Percentiles rank a stretch among this genome's conserved stretches.
These are phyloP conservation scores for Lepidurus couesii DNA, from an alignment of 1,140 invertebrate species.

Conservation along the genomic window DNA sequence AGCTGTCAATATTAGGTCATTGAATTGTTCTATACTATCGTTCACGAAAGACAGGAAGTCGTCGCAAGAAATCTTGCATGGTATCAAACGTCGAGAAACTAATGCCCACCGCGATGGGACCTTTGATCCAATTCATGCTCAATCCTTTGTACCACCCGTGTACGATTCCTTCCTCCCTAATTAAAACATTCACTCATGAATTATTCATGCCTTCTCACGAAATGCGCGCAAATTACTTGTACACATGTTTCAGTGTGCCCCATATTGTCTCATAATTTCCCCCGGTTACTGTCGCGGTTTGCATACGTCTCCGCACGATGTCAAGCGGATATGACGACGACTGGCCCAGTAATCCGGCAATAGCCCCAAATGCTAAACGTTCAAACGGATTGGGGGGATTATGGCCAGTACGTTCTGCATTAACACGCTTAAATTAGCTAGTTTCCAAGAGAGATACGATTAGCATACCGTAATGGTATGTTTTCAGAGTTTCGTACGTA, in stretches of 20 bases:
- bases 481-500: conserved; percentile 92
- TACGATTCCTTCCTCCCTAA: conserved; percentile 75
- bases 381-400: conserved; percentile 51
- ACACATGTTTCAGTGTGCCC: conserved; percentile 57
- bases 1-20: neutral
- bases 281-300: conserved; percentile 59
- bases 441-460: neutral
- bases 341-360: conserved; percentile 90
- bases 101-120: conserved; percentile 95
- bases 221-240: conserved; percentile 47
- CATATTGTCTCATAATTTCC: conserved; percentile 58
- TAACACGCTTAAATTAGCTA: neutral
- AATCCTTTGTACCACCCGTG: conserved; percentile 94
- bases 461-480: conserved; percentile 63
- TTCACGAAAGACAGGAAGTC: conserved; percentile 29
- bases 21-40: neutral
- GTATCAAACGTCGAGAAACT: conserved; percentile 94
- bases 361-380: conserved; percentile 75
- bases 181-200: neutral
- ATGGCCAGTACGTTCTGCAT: conserved; percentile 25
- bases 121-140: conserved; percentile 99
- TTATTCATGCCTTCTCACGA: too few species aligned
- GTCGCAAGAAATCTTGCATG: conserved; percentile 57
- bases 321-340: conserved; percentile 91
- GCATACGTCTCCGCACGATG: conserved; percentile 81